A percentile compares a stretch with the other conserved stretches of the same genome.
Conservation (phyloP, 2,113 vertebrate genomes). For the Rhinichthys klamathensis region DNA sequence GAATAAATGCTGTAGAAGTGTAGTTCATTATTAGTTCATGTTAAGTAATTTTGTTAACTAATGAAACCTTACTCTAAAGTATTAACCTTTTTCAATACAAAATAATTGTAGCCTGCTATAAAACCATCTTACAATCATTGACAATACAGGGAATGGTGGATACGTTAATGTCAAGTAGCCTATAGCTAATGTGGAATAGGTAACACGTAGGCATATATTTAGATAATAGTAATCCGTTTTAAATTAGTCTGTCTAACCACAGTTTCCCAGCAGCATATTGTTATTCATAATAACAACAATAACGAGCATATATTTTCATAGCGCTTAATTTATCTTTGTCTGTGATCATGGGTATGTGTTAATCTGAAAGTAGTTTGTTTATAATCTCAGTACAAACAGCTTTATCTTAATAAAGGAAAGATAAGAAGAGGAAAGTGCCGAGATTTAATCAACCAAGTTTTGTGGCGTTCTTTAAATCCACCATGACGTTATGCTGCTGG, state of each 20-base stretch:
- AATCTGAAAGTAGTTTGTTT: background rate
- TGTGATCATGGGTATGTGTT: background rate
- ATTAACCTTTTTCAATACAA: background rate
- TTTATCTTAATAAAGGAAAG: background rate
- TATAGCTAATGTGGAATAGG: no score
- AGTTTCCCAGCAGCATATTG: background rate
- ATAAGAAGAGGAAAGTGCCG: background rate
- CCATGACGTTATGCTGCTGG: background rate
- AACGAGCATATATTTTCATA: background rate
- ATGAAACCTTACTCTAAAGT: no score
- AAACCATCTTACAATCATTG: background rate
- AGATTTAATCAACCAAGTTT: background rate
- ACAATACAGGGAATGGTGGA: background rate
- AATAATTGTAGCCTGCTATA: background rate
- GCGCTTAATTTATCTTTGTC: background rate
- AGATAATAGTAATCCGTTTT: background rate
- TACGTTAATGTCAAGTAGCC: background rate
- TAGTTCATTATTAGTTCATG: no score
- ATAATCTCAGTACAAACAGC: background rate
- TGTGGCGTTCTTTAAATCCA: background rate
- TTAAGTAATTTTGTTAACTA: no score
- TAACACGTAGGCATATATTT: background rate
- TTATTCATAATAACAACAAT: slow-evolving; percentile 26
- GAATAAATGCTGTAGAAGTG: no score
- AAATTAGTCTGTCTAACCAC: background rate